Evolutionary conservation across 2,797 vertebrate species (phyloP).

Genomic region (Oceanodroma leucorhoa): DNA sequence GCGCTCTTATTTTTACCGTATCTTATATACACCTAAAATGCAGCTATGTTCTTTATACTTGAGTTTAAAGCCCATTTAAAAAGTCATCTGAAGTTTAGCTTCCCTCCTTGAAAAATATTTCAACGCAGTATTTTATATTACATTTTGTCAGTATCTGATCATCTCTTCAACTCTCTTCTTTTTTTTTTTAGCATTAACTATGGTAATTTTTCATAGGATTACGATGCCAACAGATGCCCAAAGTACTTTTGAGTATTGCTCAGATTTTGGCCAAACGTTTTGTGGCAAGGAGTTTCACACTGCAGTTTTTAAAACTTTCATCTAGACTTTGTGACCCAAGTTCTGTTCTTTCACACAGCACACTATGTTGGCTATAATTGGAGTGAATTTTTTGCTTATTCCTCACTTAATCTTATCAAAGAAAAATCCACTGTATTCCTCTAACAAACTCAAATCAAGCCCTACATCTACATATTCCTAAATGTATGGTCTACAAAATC

Average conservation of each 20-base stretch:
- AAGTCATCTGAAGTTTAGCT: not conserved
- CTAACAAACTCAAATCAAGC: not conserved
- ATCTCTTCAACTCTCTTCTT: not conserved
- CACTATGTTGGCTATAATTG: not conserved
- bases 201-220: not conserved
- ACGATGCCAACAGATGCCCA: not conserved
- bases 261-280: not conserved
- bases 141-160: not conserved
- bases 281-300: not conserved
- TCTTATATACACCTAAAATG: not conserved
- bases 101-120: not conserved
- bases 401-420: not conserved
- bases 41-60: not conserved
- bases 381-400: not conserved
- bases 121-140: not conserved
- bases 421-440: not conserved
- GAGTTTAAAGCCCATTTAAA: not conserved
- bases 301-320: not conserved
- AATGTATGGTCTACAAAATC: not conserved
- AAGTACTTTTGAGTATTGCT: not conserved
- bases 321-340: not conserved
- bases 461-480: not conserved
- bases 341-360: not conserved
- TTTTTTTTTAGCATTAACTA: not conserved
- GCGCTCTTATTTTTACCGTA: not conserved